Evolutionary conservation across 2,888 invertebrate species (phyloP).

Genomic region (Ochropacha duplaris): DNA sequence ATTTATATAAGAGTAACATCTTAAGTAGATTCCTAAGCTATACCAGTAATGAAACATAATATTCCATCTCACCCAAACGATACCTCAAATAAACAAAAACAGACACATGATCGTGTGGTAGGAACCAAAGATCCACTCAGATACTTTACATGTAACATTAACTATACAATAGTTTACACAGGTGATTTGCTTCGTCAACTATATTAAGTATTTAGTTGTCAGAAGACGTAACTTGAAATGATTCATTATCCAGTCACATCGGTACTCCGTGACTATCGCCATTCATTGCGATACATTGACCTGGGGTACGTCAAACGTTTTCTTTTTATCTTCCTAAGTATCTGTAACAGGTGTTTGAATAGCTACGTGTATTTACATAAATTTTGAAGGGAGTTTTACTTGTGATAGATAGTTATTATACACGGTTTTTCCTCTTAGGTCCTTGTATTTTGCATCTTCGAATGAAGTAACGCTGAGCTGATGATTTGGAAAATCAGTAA

Average conservation of each 20-base stretch:
- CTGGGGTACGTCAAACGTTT: conserved; percentile 28
- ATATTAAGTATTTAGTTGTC: background rate
- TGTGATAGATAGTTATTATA: background rate
- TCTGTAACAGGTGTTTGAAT: conserved; percentile 3
- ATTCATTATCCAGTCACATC: conserved; percentile 11
- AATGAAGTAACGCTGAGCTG: background rate
- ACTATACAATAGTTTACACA: conserved; percentile 1
- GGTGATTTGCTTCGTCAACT: conserved; percentile 1
- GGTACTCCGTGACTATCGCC: conserved; percentile 28
- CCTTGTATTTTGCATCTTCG: background rate
- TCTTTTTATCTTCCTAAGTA: conserved; percentile 16
- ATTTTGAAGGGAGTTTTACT: background rate
- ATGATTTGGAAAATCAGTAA: background rate
- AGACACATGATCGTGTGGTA: background rate
- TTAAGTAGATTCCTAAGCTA: background rate
- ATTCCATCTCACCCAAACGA: background rate
- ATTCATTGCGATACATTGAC: conserved; percentile 32
- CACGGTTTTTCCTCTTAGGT: background rate
- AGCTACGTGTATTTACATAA: background rate
- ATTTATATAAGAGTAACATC: background rate
- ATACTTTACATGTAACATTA: background rate
- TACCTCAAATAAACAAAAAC: background rate
- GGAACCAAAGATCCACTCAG: background rate
- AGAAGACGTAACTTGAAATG: background rate
- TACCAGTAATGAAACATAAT: background rate